Evolutionary conservation across 2,797 vertebrate species (phyloP).

Genomic region (Mionectes olivaceus): DNA sequence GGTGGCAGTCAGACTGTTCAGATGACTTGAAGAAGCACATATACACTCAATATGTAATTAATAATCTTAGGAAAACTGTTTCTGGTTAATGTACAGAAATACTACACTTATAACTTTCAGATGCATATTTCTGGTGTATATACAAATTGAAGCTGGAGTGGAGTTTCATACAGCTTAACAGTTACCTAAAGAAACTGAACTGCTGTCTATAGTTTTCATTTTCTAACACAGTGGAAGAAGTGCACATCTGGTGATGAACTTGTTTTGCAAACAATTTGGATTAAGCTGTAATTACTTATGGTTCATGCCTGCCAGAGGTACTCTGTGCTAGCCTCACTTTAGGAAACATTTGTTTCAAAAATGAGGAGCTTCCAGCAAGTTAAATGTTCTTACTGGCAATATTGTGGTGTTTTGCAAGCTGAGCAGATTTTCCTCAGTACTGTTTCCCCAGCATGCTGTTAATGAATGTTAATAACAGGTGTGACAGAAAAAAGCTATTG

Average conservation of each 20-base stretch:
- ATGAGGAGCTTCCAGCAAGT: neutral
- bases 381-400: neutral
- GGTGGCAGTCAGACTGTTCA: neutral
- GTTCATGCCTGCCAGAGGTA: neutral
- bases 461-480: neutral
- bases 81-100: neutral
- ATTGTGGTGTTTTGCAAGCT: neutral
- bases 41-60: neutral
- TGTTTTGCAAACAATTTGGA: neutral
- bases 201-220: neutral
- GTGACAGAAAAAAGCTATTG: neutral
- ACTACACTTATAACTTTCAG: neutral
- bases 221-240: neutral
- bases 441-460: neutral
- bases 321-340: neutral
- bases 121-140: neutral
- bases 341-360: neutral
- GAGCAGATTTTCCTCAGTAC: neutral
- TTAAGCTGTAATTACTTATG: neutral
- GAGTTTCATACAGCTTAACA: neutral
- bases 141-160: neutral
- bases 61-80: neutral
- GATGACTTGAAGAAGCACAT: neutral
- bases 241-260: neutral
- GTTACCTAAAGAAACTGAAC: neutral